Base-by-base conservation (phyloP, 2,888 invertebrate species). In the Sturmia bella region DNA sequence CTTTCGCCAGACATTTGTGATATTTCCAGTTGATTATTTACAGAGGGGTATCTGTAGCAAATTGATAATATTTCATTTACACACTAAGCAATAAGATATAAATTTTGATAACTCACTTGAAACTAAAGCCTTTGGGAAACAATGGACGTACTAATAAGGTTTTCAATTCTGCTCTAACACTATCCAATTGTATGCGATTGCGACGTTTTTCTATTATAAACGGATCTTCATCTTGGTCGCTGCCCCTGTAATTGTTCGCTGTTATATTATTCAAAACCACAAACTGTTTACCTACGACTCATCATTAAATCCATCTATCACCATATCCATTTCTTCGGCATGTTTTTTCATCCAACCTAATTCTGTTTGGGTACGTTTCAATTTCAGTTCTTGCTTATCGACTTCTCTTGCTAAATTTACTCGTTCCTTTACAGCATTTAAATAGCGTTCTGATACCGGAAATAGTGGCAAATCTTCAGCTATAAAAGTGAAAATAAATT, bases 291-390 rank as follows among this genome's bases (percentile, higher is more conserved):
- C 66, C n/a, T 85, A 90, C 90, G 88, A 87, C 15, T 86, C 88
- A 85, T 89, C 86, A 80, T 92, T 92, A 80, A 94, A 94, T 45
- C 96, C 95, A 86, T 98, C 98, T 2, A 98, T 91, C 78, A 99
- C 94, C 86, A 98, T 95, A 90, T 99, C 99, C 94, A 98, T 96
- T 85, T 98, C 97, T 84, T 94, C 93, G 0, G 97, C 97, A 1
- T 95, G 95, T 88, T 95, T 95, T 85, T 95, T 94, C 87, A 96
- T 92, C 99, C 99, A 99, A 21, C 95, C 95, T 84, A 93, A 93
- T 85, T 96, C 93, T 11, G 94, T 93, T 86, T 93, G 93, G 0
- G 92, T 91, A 73, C 95, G 93, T 27, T 93, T 91, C 83, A 92
- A 91, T 87, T 92, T 92, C 86, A 96, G 92, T 89, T 97, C 95